Evolutionary conservation across 2,797 vertebrate genomes (phyloP).

Genomic region (Balearica regulorum): DNA sequence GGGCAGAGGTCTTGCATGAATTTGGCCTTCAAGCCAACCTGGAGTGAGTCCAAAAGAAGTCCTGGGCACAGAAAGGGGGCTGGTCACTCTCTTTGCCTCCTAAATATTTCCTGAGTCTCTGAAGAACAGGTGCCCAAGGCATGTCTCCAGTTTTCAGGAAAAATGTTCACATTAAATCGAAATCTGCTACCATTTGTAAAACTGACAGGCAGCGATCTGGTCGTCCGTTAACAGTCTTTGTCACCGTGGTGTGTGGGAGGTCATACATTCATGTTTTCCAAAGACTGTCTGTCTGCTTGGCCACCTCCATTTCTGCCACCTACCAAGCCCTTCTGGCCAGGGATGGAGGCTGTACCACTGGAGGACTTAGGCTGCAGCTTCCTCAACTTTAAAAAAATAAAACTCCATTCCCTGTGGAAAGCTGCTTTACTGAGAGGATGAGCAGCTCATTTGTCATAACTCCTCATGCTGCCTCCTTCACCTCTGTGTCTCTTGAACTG

Average conservation of each 20-base stretch:
- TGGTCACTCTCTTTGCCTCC: not conserved
- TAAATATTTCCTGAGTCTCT: not conserved
- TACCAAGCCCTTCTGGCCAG: not conserved
- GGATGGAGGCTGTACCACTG: not conserved
- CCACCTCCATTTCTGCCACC: not conserved
- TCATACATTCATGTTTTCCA: not conserved
- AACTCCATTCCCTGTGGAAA: not conserved
- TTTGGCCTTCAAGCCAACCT: not conserved
- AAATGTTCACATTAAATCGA: not conserved
- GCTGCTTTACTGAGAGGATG: not conserved
- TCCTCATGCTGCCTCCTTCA: not conserved
- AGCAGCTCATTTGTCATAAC: not conserved
- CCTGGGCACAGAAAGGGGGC: not conserved
- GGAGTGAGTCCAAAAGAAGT: not conserved
- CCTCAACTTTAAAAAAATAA: not conserved
- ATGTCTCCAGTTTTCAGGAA: not conserved
- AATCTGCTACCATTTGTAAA: not conserved
- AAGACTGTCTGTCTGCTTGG: not conserved
- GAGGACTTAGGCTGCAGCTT: not conserved
- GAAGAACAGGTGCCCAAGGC: not conserved
- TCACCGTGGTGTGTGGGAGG: not conserved
- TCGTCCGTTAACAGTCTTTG: not conserved
- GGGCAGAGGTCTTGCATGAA: not conserved
- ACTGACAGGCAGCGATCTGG: not conserved
- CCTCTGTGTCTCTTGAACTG: not conserved